These are phyloP conservation scores for Etheostoma spectabile DNA, from an alignment of 2,113 vertebrate genomes.

Conservation along the genomic window DNA sequence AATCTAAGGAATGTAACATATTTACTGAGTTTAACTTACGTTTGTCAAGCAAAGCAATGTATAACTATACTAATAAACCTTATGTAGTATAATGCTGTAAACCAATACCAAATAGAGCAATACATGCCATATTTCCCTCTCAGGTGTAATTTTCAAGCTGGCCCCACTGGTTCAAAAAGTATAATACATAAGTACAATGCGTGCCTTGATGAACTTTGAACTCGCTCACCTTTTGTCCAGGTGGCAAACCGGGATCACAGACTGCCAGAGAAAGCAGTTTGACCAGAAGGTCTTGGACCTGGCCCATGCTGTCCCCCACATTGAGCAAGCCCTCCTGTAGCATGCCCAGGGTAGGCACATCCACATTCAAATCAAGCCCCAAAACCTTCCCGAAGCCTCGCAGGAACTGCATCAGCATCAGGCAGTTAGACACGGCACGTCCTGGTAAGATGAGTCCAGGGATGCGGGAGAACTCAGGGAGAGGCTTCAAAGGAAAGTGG, in stretches of 20 bases:
- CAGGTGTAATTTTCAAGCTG: background rate
- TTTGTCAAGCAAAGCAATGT: background rate
- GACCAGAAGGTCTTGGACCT: conserved; percentile 96
- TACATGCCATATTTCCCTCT: background rate
- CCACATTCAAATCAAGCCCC: conserved; percentile 90
- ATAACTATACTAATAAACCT: background rate
- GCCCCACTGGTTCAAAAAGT: background rate
- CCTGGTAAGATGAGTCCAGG: conserved; percentile 94
- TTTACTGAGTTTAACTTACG: background rate
- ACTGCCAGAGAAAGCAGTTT: conserved; percentile 94
- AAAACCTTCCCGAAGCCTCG: conserved; percentile 97
- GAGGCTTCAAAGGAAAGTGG: conserved; percentile 82
- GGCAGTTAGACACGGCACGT: conserved; percentile 92
- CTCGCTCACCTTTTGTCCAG: conserved; percentile 91
- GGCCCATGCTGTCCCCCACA: conserved; percentile 95
- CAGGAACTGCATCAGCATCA: conserved; percentile 99
- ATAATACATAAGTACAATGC: background rate
- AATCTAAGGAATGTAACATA: background rate
- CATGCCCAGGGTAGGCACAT: conserved; percentile 92
- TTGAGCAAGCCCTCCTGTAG: conserved; percentile 98
- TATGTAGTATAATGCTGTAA: background rate
- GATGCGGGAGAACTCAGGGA: conserved; percentile 94
- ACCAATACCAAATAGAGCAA: background rate
- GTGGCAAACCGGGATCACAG: conserved; percentile 95
- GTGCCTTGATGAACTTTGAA: background rate